Conservation (phyloP, 1,140 invertebrate species). For the silkworm (Bombyx mori) region ASM3026992v2 NC_085112.1:10436001-10436500, state of each 20-base stretch:
- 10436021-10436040: no score
- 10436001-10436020: no score
- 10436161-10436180: constrained; percentile 75
- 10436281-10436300: no score
- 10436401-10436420: no score
- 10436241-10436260: no score
- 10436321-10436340: no score
- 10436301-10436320: no score
- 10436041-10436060: constrained; percentile 54
- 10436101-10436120: constrained; percentile 83
- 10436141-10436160: constrained; percentile 82
- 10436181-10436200: constrained; percentile 69
- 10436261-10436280: no score
- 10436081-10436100: constrained; percentile 82
- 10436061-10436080: constrained; percentile 87
- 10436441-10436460: constrained; percentile 1
- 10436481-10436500: constrained; percentile 12
- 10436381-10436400: no score
- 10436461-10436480: constrained; percentile 12
- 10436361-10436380: no score
- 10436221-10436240: constrained; percentile 9
- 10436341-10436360: no score
- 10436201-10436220: constrained; percentile 68
- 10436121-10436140: constrained; percentile 84
- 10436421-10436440: no score